Conservation (phyloP, 2,888 invertebrate species). For the Silvanus unidentatus region DNA sequence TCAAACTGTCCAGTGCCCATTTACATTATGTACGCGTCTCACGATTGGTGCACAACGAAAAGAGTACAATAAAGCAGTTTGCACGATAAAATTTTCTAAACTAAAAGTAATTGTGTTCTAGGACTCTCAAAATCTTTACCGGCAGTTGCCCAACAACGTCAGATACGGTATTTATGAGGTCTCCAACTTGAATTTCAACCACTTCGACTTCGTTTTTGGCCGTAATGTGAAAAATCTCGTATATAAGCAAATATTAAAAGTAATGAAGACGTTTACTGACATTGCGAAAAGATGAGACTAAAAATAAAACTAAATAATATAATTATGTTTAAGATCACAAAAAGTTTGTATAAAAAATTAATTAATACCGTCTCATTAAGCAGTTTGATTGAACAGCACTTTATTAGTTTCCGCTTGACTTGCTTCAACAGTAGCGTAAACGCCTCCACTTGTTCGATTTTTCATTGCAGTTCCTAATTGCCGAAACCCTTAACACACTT, state of each 20-base stretch:
- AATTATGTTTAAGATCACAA: too few relatives aligned
- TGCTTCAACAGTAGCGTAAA: too few relatives aligned
- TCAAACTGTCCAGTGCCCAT: slow-evolving; percentile 56
- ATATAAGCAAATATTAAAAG: slow-evolving; percentile 32
- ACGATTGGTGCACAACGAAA: slow-evolving; percentile 57
- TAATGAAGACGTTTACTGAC: slow-evolving; percentile 26
- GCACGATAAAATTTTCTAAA: not conserved
- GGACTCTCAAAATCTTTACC: slow-evolving; percentile 41
- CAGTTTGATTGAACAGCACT: too few relatives aligned
- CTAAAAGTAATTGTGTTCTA: slow-evolving; percentile 16
- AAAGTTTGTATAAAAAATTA: too few relatives aligned
- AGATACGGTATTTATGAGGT: slow-evolving; percentile 38
- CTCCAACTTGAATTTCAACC: slow-evolving; percentile 39
- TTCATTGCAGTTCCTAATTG: too few relatives aligned
- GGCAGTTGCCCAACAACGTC: slow-evolving; percentile 32
- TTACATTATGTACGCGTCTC: slow-evolving; percentile 55
- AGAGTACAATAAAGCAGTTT: slow-evolving; percentile 40
- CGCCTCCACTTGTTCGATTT: too few relatives aligned
- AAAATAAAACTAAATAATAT: too few relatives aligned
- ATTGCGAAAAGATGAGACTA: too few relatives aligned
- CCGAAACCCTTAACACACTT: too few relatives aligned
- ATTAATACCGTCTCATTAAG: too few relatives aligned
- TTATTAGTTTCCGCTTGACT: too few relatives aligned
- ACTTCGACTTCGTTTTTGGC: slow-evolving; percentile 42
- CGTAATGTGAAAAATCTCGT: slow-evolving; percentile 34